Evolutionary conservation across 1,140 invertebrate species (phyloP), one percentile per base, ranked within the genome.

Genomic region (Lepidurus apus): DNA sequence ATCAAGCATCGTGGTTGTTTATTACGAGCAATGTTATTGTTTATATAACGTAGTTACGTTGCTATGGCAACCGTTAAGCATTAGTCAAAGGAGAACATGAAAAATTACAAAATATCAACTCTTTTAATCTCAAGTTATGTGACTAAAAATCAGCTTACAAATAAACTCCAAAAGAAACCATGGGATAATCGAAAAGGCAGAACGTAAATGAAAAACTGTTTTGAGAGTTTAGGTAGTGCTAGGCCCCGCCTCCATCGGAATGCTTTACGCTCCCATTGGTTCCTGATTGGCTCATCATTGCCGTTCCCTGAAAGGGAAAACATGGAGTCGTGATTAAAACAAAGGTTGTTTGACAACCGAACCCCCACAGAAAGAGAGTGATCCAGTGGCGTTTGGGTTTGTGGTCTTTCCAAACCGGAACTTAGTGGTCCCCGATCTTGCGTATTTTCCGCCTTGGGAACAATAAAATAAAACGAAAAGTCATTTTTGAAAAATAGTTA

Each of bases 291-390:
- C 53, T 65, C 53, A 17, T 65, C 17, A 65, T n/a, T 8, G 7
- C 13, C 8, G 34, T 21, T 65, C 53, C 17, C 17, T 65, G 53
- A 65, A 65, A 65, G 53, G 9, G 53, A 65, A 65, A 65, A 65
- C 53, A 65, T 65, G 53, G 53, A 13, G 53, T 65, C 53, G 17
- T 17, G 8, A 65, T 65, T 65, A 65, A n/a, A 65, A 65, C 53
- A 65, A 65, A 21, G 53, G 53, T 65, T 65, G 53, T 65, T 65
- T 21, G 53, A 65, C 53, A 65, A 65, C 53, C 21, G 7, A 65
- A 34, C 34, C 1, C 53, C 21, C 17, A 65, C 7, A n/a, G 17
- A 65, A 21, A 65, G 10, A 2, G 1, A n/a, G 53, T 65, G 53
- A n/a, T 65, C 53, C 21, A n/a, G 53, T 13, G n/a, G 53, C 21